These are phyloP conservation scores for Ophioderma brevispina DNA, from an alignment of 35 echinoderm and acorn worm species.

Conservation along the genomic window DNA sequence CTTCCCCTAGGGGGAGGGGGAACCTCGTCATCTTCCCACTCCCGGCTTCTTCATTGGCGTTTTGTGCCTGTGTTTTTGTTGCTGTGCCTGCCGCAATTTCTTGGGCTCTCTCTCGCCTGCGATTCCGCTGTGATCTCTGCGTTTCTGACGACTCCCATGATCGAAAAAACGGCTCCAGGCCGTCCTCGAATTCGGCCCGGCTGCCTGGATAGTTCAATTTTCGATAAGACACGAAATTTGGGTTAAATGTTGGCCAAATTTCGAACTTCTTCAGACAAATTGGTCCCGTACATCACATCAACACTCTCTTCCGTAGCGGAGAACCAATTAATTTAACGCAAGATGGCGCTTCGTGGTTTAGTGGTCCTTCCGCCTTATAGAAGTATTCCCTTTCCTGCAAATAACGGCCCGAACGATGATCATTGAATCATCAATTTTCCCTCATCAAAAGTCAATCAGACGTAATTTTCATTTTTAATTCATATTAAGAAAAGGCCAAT, in stretches of 20 bases:
- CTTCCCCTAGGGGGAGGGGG: constrained; percentile 54
- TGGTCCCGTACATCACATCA: not conserved
- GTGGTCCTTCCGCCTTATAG: not conserved
- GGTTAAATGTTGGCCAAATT: not conserved
- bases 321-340: not conserved
- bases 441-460: too few species aligned
- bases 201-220: not conserved
- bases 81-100: constrained; percentile 46
- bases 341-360: not conserved
- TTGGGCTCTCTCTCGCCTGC: constrained; percentile 62
- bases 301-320: constrained; percentile 4
- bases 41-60: constrained; percentile 47
- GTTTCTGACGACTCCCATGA: constrained; percentile 45
- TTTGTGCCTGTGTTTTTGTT: constrained; percentile 5
- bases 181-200: not conserved
- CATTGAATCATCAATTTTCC: too few species aligned
- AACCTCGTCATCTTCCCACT: constrained; percentile 57
- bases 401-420: too few species aligned
- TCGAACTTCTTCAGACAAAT: not conserved
- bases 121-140: constrained; percentile 65
- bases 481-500: too few species aligned
- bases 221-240: not conserved
- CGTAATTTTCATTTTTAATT: too few species aligned
- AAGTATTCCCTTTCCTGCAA: not conserved
- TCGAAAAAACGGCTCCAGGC: not conserved